Percentiles rank a stretch among this genome's conserved stretches.
These are phyloP conservation scores for Lerista edwardsae DNA, from an alignment of 2,797 vertebrate species.

Conservation along the genomic window DNA sequence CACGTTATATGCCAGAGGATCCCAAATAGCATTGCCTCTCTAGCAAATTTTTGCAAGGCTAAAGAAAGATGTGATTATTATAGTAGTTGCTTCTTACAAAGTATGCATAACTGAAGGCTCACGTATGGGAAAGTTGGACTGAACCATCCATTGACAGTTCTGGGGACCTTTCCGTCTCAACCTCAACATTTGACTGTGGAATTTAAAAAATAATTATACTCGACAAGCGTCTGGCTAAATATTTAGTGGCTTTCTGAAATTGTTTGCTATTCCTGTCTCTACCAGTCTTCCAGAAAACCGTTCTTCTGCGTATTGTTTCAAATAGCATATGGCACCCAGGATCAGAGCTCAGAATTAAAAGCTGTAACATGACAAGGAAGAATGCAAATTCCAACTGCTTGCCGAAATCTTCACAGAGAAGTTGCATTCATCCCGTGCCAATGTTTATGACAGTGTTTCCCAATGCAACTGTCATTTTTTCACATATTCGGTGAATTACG, in stretches of 20 bases:
- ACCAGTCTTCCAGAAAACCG: constrained; percentile 72
- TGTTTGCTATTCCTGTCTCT: constrained; percentile 77
- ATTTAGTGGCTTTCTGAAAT: constrained; percentile 78
- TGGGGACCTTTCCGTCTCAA: constrained; percentile 64
- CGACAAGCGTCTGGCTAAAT: constrained; percentile 77
- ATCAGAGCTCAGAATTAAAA: constrained; percentile 60
- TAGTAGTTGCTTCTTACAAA: constrained; percentile 56
- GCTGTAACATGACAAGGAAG: constrained; percentile 66
- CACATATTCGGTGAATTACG: constrained; percentile 53
- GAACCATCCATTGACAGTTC: constrained; percentile 69
- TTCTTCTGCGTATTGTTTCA: constrained; percentile 69
- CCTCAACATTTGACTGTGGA: constrained; percentile 75
- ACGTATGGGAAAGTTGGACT: constrained; percentile 54
- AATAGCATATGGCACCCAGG: constrained; percentile 67
- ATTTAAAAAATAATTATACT: constrained; percentile 73
- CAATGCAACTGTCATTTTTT: constrained; percentile 60
- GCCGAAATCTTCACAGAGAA: constrained; percentile 49
- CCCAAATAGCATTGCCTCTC: constrained; percentile 48
- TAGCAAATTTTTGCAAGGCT: constrained; percentile 51
- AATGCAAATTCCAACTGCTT: constrained; percentile 64
- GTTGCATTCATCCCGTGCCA: constrained; percentile 68
- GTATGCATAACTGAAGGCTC: constrained; percentile 38
- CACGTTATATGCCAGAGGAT: constrained; percentile 64
- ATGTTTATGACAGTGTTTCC: constrained; percentile 60
- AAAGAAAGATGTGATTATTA: constrained; percentile 65